Evolutionary conservation across 92 coral and sea anemone species (phyloP).

Genomic region (Galaxea fascicularis): DNA sequence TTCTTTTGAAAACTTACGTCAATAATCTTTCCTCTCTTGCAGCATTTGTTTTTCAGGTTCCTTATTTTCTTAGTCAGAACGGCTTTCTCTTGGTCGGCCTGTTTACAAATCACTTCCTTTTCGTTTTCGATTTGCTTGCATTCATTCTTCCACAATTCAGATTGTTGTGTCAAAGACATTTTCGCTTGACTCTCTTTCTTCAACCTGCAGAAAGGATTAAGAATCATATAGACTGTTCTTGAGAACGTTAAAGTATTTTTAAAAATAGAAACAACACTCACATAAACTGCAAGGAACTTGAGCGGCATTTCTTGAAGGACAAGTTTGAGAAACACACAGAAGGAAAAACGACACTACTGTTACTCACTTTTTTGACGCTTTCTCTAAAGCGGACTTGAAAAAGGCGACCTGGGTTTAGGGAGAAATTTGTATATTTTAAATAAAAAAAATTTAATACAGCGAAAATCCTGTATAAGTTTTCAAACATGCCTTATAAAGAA

Average conservation of each 20-base stretch:
- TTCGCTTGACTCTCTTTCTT: not conserved
- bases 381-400: not conserved
- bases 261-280: not conserved
- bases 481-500: no score
- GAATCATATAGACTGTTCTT: no score
- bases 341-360: not conserved
- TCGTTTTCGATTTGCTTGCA: not conserved
- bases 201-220: not conserved
- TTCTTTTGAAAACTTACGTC: not conserved
- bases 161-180: not conserved
- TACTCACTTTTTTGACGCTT: not conserved
- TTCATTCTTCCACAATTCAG: not conserved
- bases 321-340: no score
- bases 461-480: no score
- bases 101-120: not conserved
- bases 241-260: not conserved
- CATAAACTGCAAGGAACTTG: no score
- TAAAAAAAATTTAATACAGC: no score
- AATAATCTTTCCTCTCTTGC: not conserved
- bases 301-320: no score
- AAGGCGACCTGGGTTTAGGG: not conserved
- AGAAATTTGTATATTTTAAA: not conserved
- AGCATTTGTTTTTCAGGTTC: not conserved
- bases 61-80: not conserved
- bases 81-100: not conserved